Conservation (phyloP, 2,888 invertebrate species). For the Marasmarcha lunaedactyla region DNA sequence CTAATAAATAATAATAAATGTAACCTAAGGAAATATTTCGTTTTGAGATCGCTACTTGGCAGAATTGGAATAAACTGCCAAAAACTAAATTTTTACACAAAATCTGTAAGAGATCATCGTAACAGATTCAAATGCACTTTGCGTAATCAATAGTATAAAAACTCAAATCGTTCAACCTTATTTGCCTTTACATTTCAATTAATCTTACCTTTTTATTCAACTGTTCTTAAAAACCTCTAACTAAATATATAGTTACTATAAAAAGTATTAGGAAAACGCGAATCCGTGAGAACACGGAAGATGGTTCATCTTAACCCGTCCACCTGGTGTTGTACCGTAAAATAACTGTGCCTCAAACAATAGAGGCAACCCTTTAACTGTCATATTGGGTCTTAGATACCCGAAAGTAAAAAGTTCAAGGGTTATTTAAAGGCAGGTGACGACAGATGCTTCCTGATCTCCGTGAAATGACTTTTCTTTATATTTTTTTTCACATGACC, state of each 20-base stretch:
- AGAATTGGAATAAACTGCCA: too few species aligned
- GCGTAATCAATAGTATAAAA: slow-evolving; percentile 1
- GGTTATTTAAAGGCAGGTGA: slow-evolving; percentile 46
- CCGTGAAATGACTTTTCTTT: slow-evolving; percentile 59
- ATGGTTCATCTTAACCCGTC: slow-evolving; percentile 26
- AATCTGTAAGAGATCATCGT: too few species aligned
- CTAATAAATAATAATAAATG: slow-evolving; percentile 3
- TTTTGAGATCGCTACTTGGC: too few species aligned
- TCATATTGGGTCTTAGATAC: slow-evolving; percentile 38
- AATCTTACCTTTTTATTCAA: slow-evolving; percentile 1
- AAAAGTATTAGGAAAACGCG: too few species aligned
- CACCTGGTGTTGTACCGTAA: slow-evolving; percentile 53
- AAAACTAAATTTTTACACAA: too few species aligned
- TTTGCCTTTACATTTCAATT: slow-evolving; percentile 5
- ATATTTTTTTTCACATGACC: slow-evolving; percentile 22
- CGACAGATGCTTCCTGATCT: slow-evolving; percentile 59
- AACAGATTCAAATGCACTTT: too few species aligned
- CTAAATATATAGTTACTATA: too few species aligned
- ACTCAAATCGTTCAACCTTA: slow-evolving; percentile 15
- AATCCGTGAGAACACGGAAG: slow-evolving; percentile 54
- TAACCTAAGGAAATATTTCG: too few species aligned
- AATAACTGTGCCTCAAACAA: slow-evolving; percentile 53
- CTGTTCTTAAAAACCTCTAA: too few species aligned
- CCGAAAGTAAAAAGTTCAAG: slow-evolving; percentile 29
- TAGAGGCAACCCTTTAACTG: slow-evolving; percentile 46